Evolutionary conservation across 2,113 vertebrate species (phyloP), one percentile per base, ranked within the genome.

Genomic region (Aldabrachelys gigantea): DNA sequence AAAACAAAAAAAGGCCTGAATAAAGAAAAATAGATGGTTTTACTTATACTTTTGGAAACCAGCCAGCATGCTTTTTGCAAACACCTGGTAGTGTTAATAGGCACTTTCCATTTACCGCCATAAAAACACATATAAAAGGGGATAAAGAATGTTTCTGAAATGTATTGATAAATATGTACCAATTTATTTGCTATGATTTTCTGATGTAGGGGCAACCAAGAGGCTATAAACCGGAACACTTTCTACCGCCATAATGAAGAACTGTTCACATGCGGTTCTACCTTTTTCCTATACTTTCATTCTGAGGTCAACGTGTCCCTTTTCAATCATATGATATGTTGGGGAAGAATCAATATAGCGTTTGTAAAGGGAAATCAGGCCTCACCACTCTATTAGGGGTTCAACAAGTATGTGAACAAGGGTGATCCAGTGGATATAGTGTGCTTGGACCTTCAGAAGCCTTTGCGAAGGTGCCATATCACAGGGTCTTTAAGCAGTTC

Each of bases 1-100:
- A 97, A 96, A 97, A 97, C 90, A 96, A 96, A 97, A 96, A 96
- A 90, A 96, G 22, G 24, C 93, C 94, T 91, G 93, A 91, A 95
- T 96, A 97, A 96, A 96, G 91, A 93, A 97, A 97, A 97, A 96
- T 90, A 97, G 87, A 92, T 82, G 0, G 0, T 82, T 91, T 96
- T 41, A 95, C 96, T 96, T 96, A 95, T 87, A 93, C 89, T 35
- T 92, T 95, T 96, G 96, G 96, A 93, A 89, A 92, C 93, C 89
- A 92, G 75, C 95, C 96, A 96, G 89, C 80, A 53, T 94, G 96
- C 89, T 94, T 92, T 78, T 78, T 93, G 93, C 95, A 89, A 94
- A 82, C 80, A 95, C 82, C 89, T 95, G 91, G 94, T 89, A 89
- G 89, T 87, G 82, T 86, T 95, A 95, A 94, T 93, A 93, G 94